A percentile compares a stretch with the other conserved stretches of the same genome.
Conservation (phyloP, 1,140 invertebrate genomes). For the Euura saliciscinereae region DNA sequence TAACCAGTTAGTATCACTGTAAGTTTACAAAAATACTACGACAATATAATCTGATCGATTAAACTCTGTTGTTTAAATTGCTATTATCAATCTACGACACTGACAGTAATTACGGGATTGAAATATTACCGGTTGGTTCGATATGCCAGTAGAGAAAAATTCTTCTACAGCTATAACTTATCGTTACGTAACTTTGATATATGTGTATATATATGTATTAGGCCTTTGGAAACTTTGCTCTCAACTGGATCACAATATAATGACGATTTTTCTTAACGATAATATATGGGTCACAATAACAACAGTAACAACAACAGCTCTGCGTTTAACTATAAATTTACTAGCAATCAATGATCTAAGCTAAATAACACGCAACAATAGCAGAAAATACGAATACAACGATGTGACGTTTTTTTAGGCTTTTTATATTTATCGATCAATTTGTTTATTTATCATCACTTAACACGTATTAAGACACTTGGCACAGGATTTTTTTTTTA, state of each 20-base stretch:
- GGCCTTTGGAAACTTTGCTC: slow-evolving; percentile 5
- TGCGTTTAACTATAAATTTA: background rate
- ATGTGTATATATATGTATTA: background rate
- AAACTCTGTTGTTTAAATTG: too few species aligned
- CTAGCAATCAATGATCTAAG: background rate
- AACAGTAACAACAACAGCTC: background rate
- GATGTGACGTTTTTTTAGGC: background rate
- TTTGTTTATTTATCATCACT: background rate
- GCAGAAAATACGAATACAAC: background rate
- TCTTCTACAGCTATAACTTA: too few species aligned
- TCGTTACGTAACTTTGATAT: background rate
- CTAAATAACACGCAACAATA: slow-evolving; percentile 5
- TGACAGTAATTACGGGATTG: too few species aligned
- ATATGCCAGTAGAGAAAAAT: too few species aligned
- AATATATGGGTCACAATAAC: background rate
- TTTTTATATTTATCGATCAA: background rate
- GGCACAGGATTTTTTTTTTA: background rate
- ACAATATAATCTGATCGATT: too few species aligned
- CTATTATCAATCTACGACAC: too few species aligned
- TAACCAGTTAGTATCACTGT: too few species aligned
- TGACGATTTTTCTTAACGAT: slow-evolving; percentile 2
- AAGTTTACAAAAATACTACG: too few species aligned
- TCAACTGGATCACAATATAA: background rate
- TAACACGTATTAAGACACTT: slow-evolving; percentile 11
- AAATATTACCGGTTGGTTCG: too few species aligned